Evolutionary conservation across 37 sponge, comb jelly and placozoan species (phyloP), one percentile per base, ranked within the genome.

Genomic region (Ianthella basta): DNA sequence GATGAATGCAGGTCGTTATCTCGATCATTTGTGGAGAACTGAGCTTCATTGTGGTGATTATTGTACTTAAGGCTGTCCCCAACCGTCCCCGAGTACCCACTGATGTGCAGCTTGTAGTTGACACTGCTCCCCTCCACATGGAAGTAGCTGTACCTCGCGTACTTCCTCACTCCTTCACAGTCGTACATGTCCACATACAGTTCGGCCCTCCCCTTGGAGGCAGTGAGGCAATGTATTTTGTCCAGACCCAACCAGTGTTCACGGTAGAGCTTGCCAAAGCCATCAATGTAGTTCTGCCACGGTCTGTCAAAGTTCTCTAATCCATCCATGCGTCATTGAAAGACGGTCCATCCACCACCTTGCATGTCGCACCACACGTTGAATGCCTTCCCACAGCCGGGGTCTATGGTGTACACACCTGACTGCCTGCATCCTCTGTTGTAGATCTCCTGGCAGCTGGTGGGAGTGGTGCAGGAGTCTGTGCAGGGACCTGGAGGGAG

Each of bases 311-410:
- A 64, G 32, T 8, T 64, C 5, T 12, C 66, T 8, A 10, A 64
- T 64, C 66, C 66, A 64, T 64, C 66, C 30, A 32, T 64, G 27
- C 66, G 27, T 25, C 66, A 10, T 64, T 64, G 66, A 8, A 64
- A 64, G 27, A 64, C 66, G 29, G 66, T 64, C 66, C 66, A 64
- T 64, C 66, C 66, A 32, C 66, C 66, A 5, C 29, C 30, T 10
- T 64, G 29, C 66, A 64, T 3, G 66, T 64, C 66, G 66, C 66
- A 64, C 29, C 30, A 64, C 66, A 64, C 66, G 66, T 64, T 10
- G 66, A 64, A 64, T 64, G 66, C 27, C 29, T 30, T 30, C 27
- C 66, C 66, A 30, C 30, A 25, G 32, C 66, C 29, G 27, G 66
- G 66, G 32, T 64, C 66, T 32, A 64, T 64, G 29, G 27, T 30